These are phyloP conservation scores for Hydrotaea cyrtoneurina DNA, from an alignment of 2,888 invertebrate species.

Conservation along the genomic window DNA sequence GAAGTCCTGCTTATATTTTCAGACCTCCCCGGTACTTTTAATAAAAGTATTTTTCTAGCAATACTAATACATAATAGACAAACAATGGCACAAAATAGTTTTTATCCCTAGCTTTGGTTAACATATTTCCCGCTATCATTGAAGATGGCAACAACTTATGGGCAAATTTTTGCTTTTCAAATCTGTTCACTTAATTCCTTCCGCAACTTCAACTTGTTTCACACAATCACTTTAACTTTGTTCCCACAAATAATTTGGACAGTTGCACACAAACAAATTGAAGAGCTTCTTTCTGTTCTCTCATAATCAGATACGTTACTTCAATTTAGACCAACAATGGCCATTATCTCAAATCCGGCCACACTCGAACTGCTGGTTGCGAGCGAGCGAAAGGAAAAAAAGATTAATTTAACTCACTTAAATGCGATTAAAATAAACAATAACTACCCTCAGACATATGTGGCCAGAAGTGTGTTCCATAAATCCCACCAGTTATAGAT, in stretches of 20 bases:
- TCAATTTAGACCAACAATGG: conserved; percentile 8
- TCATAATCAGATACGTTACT: conserved; percentile 2
- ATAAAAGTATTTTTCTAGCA: too few relatives aligned
- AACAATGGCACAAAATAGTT: background rate
- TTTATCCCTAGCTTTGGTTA: background rate
- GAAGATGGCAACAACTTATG: background rate
- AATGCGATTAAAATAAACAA: conserved; percentile 62
- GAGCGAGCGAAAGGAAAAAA: background rate
- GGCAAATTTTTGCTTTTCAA: background rate
- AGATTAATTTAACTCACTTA: conserved; percentile 60
- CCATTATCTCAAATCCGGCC: background rate
- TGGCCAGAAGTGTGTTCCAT: conserved; percentile 57
- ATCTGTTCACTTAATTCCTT: background rate
- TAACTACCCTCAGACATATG: conserved; percentile 58
- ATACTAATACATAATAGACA: too few relatives aligned
- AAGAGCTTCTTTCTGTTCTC: background rate
- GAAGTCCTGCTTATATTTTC: too few relatives aligned
- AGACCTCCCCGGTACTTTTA: too few relatives aligned
- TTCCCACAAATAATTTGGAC: conserved; percentile 35
- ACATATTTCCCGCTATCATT: too few relatives aligned
- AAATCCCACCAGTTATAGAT: conserved; percentile 60
- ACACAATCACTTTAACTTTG: background rate
- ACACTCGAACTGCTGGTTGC: conserved; percentile 5
- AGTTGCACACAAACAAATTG: conserved; percentile 18
- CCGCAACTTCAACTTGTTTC: background rate